These are phyloP conservation scores for Sciaenops ocellatus DNA, from an alignment of 2,797 vertebrate species.

Conservation along the genomic window DNA sequence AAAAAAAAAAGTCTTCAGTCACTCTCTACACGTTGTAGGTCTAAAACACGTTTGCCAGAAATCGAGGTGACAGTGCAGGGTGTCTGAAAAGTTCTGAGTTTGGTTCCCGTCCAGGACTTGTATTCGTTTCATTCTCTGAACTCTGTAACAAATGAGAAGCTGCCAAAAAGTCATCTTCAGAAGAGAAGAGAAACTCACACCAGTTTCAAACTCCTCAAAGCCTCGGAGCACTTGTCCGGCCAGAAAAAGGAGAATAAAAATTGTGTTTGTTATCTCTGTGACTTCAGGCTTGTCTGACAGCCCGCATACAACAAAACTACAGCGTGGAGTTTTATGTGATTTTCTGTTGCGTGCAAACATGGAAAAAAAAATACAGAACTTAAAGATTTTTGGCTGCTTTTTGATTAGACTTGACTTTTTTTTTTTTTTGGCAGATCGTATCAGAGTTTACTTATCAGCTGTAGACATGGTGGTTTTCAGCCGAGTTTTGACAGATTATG, in stretches of 20 bases:
- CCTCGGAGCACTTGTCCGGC: background rate
- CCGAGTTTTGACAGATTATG: background rate
- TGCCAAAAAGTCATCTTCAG: background rate
- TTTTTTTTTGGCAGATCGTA: background rate
- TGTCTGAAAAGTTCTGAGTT: background rate
- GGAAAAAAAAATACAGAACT: background rate
- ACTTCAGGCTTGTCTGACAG: conserved; percentile 10
- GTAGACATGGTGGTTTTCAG: background rate
- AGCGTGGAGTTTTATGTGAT: background rate
- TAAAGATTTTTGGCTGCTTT: background rate
- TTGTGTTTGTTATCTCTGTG: background rate
- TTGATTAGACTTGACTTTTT: background rate
- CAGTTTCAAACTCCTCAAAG: background rate
- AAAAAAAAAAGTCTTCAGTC: background rate
- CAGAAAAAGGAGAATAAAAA: background rate
- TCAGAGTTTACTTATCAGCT: conserved; percentile 7
- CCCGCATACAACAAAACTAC: background rate
- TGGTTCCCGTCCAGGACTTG: background rate
- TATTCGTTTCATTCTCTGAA: background rate
- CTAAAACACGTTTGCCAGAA: background rate
- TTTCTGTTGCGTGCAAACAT: conserved; percentile 1
- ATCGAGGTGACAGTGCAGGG: background rate
- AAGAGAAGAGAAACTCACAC: background rate
- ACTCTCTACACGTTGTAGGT: background rate
- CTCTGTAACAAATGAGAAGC: background rate